These are phyloP conservation scores for Melipona beecheii DNA, from an alignment of 2,888 invertebrate species.

Conservation along the genomic window DNA sequence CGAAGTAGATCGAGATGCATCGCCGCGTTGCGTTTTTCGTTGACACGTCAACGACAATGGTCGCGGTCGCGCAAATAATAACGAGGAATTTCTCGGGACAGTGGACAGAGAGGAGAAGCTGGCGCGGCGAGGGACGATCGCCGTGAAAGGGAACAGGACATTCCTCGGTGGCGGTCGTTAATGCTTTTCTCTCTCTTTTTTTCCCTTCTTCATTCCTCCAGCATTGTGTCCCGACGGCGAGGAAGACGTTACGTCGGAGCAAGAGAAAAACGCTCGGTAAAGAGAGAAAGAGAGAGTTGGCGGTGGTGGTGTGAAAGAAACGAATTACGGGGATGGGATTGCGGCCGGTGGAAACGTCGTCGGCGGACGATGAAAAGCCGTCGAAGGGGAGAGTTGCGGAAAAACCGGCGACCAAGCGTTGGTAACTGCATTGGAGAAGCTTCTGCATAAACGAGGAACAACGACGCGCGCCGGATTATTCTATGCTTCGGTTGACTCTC, in stretches of 20 bases:
- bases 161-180: constrained; percentile 20
- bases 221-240: constrained; percentile 9
- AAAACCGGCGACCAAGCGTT: constrained; percentile 2
- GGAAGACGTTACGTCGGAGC: constrained; percentile 18
- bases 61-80: constrained; percentile 16
- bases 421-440: neutral
- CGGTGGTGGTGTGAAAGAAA: constrained; percentile 1
- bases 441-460: neutral
- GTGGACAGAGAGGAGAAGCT: neutral
- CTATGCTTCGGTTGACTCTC: neutral
- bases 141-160: constrained; percentile 6
- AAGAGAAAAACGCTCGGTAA: neutral
- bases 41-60: neutral
- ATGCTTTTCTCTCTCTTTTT: neutral
- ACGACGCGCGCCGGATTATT: neutral
- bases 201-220: neutral
- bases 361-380: constrained; percentile 28
- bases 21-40: neutral
- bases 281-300: neutral
- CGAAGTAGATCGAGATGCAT: neutral
- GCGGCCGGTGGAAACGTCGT: neutral
- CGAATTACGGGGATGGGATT: constrained; percentile 24
- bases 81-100: constrained; percentile 27
- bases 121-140: neutral
- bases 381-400: neutral